Evolutionary conservation across 2,888 invertebrate species (phyloP).

Genomic region (Chloroclystis v-ata): DNA sequence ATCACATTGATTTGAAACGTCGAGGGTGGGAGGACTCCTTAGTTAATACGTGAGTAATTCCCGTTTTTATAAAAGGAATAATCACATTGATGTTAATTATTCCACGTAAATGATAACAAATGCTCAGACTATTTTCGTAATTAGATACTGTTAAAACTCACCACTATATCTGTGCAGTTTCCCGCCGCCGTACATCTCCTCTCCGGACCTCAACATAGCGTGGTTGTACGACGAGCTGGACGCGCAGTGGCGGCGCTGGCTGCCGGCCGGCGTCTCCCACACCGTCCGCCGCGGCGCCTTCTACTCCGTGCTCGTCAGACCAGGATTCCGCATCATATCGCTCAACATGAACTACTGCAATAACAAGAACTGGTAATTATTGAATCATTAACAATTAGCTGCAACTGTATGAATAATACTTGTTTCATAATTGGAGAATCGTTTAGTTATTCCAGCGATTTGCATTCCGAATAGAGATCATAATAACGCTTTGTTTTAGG

Average conservation of each 20-base stretch:
- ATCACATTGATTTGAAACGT: too few relatives aligned
- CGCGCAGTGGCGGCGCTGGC: constrained; percentile 93
- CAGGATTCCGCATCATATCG: constrained; percentile 93
- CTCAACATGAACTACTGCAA: constrained; percentile 98
- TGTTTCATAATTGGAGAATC: constrained; percentile 6
- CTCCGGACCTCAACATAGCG: constrained; percentile 87
- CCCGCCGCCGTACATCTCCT: constrained; percentile 90
- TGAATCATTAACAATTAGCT: neutral
- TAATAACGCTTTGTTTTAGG: constrained; percentile 59
- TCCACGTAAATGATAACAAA: too few relatives aligned
- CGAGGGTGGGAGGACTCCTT: too few relatives aligned
- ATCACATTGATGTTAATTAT: too few relatives aligned
- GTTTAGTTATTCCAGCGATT: neutral
- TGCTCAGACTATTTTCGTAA: too few relatives aligned
- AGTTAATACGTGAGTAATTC: too few relatives aligned
- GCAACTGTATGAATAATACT: constrained; percentile 1
- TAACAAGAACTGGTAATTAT: constrained; percentile 90
- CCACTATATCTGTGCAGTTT: constrained; percentile 81
- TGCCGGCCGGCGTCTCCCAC: constrained; percentile 91
- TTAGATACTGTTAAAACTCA: too few relatives aligned
- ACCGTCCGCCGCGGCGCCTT: constrained; percentile 93
- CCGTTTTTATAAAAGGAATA: too few relatives aligned
- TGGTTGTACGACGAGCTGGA: constrained; percentile 96
- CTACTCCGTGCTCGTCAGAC: constrained; percentile 93
- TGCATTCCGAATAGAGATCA: neutral